Conservation (phyloP, 64 coral and sea anemone species). For the Orbicella faveolata region DNA sequence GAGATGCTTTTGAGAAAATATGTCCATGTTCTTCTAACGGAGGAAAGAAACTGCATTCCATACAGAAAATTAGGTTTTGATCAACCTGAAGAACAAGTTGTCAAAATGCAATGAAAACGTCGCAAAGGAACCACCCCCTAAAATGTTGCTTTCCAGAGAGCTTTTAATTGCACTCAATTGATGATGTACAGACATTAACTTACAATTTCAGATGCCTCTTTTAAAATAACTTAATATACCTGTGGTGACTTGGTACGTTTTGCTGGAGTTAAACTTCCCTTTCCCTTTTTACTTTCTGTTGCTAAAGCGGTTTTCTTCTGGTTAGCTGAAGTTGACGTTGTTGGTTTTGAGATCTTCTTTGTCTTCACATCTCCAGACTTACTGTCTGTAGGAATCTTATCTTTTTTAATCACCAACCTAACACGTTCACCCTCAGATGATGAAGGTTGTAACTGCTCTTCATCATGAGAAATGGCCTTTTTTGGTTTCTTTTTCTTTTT, state of each 20-base stretch:
- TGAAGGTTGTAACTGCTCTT: neutral
- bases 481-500: conserved; percentile 59
- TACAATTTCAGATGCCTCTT: too few relatives aligned
- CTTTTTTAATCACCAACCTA: conserved; percentile 67
- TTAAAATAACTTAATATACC: neutral
- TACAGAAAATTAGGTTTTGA: too few relatives aligned
- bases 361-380: neutral
- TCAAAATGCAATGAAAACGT: too few relatives aligned
- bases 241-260: conserved; percentile 17
- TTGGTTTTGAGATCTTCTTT: neutral
- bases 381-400: conserved; percentile 7
- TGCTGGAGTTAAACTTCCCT: neutral
- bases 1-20: too few relatives aligned
- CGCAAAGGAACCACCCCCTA: too few relatives aligned
- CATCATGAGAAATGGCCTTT: neutral
- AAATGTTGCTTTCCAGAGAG: too few relatives aligned
- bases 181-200: too few relatives aligned
- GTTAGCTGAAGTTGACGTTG: neutral
- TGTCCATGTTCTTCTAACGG: too few relatives aligned
- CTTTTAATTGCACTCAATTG: too few relatives aligned
- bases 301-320: neutral
- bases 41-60: too few relatives aligned
- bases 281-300: conserved; percentile 23
- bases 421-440: conserved; percentile 56
- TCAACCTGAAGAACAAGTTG: too few relatives aligned